Base-by-base conservation (phyloP, 2,113 vertebrate genomes). In the Lasiurus cinereus region DNA sequence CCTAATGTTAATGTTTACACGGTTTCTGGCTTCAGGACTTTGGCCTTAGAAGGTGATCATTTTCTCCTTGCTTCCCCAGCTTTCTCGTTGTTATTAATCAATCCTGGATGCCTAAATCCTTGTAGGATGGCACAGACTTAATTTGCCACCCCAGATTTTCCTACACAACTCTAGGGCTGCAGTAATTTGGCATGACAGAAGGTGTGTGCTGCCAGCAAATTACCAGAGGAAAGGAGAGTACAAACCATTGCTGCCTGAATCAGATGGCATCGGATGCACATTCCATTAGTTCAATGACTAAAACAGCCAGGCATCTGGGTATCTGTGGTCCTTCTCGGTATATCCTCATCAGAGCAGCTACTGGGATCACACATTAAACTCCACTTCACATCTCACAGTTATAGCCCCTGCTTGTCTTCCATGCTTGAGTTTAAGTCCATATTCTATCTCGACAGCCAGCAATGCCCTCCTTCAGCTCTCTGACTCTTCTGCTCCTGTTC, bases 161-260 rank as follows among this genome's bases (percentile, higher is more conserved):
- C 82, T 70, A 24, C 27, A 85, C 90, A 86, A 86, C 94, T 97
- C 97, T 39, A 92, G 88, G 67, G 46, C 94, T 97, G 78, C 80
- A 90, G 46, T 87, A 82, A 94, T 92, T 97, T 96, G 97, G 77
- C 95, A 94, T 91, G 93, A 92, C 91, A 96, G 98, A 91, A 86
- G 91, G 36, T 36, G 29, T 91, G 79, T 54, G 70, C 83, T 98
- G 93, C 93, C 89, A 96, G 52, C 72, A 90, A 96, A 92, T 96
- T 96, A 95, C 90, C 90, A 43, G 91, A 96, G 89, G 91, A 96
- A 90, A 93, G 64, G 59, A 89, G 54, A 95, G 46, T 93, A 77
- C 56, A 94, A 95, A 39, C 94, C 93, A 78, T 88, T 74, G 91
- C 85, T 93, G 11, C 78, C 91, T 93, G 97, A 96, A 97, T 98